Percentiles rank a stretch among this genome's conserved stretches.
phyloP scores from a whole-genome alignment of 2,888 invertebrate species.

The Drosophila borealis region DNA sequence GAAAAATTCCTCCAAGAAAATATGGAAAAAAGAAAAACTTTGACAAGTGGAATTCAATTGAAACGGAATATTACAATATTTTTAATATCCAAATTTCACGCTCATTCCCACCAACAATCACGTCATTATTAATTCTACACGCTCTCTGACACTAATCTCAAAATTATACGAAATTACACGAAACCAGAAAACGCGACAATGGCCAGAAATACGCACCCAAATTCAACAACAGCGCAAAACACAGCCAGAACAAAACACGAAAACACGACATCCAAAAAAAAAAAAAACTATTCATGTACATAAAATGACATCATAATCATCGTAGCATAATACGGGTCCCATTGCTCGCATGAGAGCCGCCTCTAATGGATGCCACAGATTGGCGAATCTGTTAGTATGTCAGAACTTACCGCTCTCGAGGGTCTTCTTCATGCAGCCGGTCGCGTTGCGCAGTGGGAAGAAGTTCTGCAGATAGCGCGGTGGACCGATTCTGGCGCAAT shows the following conservation, averaged over 20 bases:
- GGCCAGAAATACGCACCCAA: slow-evolving; percentile 3
- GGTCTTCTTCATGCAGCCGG: slow-evolving; percentile 83
- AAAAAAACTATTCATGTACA: slow-evolving; percentile 6
- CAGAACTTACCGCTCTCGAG: slow-evolving; percentile 80
- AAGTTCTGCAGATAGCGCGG: slow-evolving; percentile 78
- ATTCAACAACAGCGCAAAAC: slow-evolving; percentile 38
- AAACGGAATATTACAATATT: slow-evolving; percentile 2
- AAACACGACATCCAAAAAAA: slow-evolving; percentile 3
- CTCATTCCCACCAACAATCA: slow-evolving; percentile 12
- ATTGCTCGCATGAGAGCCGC: slow-evolving; percentile 14
- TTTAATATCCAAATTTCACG: slow-evolving; percentile 16
- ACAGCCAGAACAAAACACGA: slow-evolving; percentile 7
- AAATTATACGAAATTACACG: slow-evolving; percentile 52
- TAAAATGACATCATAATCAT: slow-evolving; percentile 56
- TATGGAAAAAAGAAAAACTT: background rate
- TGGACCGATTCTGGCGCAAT: slow-evolving; percentile 77
- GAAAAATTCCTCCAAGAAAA: background rate
- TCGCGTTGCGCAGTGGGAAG: slow-evolving; percentile 79
- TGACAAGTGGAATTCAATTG: background rate
- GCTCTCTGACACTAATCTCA: slow-evolving; percentile 29
- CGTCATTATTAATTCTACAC: slow-evolving; percentile 53
- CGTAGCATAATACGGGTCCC: slow-evolving; percentile 17
- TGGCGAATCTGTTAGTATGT: background rate
- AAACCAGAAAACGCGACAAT: slow-evolving; percentile 37
- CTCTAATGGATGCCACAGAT: slow-evolving; percentile 18